Base-by-base conservation (phyloP, 2,797 vertebrate species). In the Menidia menidia region DNA sequence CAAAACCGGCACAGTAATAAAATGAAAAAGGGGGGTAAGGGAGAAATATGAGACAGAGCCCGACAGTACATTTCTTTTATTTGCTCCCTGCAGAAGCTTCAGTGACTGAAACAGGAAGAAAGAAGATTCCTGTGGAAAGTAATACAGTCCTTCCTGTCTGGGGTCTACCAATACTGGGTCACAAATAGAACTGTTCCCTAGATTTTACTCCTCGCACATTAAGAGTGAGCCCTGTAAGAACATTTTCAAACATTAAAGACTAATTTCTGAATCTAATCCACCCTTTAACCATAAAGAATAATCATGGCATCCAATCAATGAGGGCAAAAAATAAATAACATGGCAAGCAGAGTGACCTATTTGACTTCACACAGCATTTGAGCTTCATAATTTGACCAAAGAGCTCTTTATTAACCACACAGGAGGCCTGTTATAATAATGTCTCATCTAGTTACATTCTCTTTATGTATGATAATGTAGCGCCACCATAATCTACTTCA, bases 41-140 rank as follows among this genome's bases (percentile, higher is more conserved):
- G 53, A 48, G n/a, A 73, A 62, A 73, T 52, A 61, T 60, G 63
- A 82, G 43, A 70, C 15, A 70, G 64, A 73, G 61, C 59, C 15
- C 16, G 43, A 55, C 59, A 76, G 58, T 60, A 80, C 48, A 19
- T 77, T 73, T 75, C 76, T 80, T 77, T 85, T 79, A 72, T 85
- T 78, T 73, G 73, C 32, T 16, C 6, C 31, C 58, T 47, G 10
- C 65, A 57, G 76, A 19, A 63, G 59, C 44, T 71, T 65, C 78
- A 52, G 63, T 33, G 63, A 41, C 61, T 56, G 77, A 83, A 85
- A 79, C 19, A 15, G 53, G 25, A 25, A 63, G 51, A 68, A 48
- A 58, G 47, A 52, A 12, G 42, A 30, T 73, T 65, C 33, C 8
- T 64, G 42, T 45, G 33, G 47, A 61, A 73, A 59, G 43, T 15